Evolutionary conservation across 1,140 invertebrate genomes (phyloP), one percentile per base, ranked within the genome.

Genomic region (Ooceraea biroi): DNA sequence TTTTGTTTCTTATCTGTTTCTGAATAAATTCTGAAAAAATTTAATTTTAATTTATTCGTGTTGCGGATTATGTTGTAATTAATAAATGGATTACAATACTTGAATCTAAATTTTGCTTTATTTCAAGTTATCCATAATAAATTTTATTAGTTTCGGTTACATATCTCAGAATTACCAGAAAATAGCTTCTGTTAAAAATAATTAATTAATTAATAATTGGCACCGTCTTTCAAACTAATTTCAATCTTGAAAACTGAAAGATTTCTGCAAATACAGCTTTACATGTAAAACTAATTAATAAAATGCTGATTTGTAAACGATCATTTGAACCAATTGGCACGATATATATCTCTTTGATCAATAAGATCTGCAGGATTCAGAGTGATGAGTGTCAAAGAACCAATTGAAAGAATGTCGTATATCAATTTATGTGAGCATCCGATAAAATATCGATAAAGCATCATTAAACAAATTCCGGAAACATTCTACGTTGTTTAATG

Each of bases 341-440:
- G n/a, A 66, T 77, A 65, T 76, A n/a, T n/a, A n/a, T 30, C 68
- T 46, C 41, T 66, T 12, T 57, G 11, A 57, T 69, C 12, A 50
- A 78, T 76, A 78, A 85, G 74, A 85, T 87, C 72, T 1, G 14
- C 14, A 17, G 22, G 22, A 69, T 46, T 46, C 83, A 89, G 83
- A 57, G 80, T 87, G 82, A 87, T 41, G 0, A 66, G 61, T 86
- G 88, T 89, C 74, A 84, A 80, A 85, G 77, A 83, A 85, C 41
- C 77, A 87, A 87, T 88, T 87, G 83, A 78, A 19, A 41, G 60
- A 14, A 8, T 57, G 19, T 76, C 36, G 11, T 63, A 36, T 46
- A 66, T 66, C 82, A 83, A 83, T 83, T 83, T 83, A 50, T 46
- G 11, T n/a, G 36, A 63, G 12, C 25, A 27, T 14, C n/a, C 10